Base-by-base conservation (phyloP, 2,113 vertebrate genomes). In the Paramisgurnus dabryanus region DNA sequence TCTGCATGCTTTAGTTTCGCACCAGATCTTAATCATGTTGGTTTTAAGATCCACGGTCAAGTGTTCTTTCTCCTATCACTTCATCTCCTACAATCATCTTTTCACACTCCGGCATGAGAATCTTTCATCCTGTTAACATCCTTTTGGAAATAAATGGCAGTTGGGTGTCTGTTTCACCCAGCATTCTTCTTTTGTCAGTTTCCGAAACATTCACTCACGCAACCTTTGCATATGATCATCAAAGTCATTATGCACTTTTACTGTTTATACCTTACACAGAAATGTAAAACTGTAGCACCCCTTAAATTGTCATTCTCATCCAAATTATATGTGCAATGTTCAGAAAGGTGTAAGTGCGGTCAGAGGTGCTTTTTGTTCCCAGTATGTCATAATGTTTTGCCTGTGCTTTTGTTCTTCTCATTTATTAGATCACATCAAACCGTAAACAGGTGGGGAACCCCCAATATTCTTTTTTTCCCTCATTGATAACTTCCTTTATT, bases 381-480 rank as follows among this genome's bases (percentile, higher is more conserved):
- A 91, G 88, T 81, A 83, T 65, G 88, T 87, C 85, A 87, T 92
- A 91, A 93, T 87, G 89, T 85, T 91, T 86, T 91, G 89, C 86
- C 67, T 92, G 78, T 92, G 86, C 87, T 84, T 82, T 88, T 92
- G 76, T 87, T 85, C 83, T 81, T 85, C 90, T 92, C 88, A 89
- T 90, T 88, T 86, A 92, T 90, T 93, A 93, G 92, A 93, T 89
- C 90, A 88, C 93, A 91, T 77, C 93, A 93, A 92, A 91, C 89
- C 88, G 87, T 92, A 79, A 92, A 90, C 90, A 93, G 92, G 92
- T 94, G 92, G 92, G 93, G 89, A 91, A 79, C 89, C 84, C 86
- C 85, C 73, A 80, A 83, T 84, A 80, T 67, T 80, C 67, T 77
- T 64, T 69, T 67, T 72, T 63, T 34, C 27, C 27, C 27, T 79